A percentile compares a stretch with the other conserved stretches of the same genome.
phyloP scores from a whole-genome alignment of 2,797 vertebrate species.

The Cygnus olor region DNA sequence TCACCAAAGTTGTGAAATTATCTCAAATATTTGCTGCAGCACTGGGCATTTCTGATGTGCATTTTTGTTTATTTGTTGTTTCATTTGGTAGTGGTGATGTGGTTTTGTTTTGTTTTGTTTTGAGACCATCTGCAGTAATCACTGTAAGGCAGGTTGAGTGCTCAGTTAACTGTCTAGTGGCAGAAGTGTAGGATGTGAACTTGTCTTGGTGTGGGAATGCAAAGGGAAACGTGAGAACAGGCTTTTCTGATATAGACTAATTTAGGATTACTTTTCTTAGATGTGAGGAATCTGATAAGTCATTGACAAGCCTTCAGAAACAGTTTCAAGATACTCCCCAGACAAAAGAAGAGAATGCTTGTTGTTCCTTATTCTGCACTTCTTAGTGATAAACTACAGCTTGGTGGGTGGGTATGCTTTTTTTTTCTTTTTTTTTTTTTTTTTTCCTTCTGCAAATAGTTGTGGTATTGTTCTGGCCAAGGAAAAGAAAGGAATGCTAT shows the following conservation, averaged over 20 bases:
- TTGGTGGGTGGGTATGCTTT: neutral
- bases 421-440: neutral
- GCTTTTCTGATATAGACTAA: neutral
- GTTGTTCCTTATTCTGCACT: neutral
- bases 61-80: neutral
- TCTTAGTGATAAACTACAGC: neutral
- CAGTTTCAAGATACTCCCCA: neutral
- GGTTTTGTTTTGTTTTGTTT: neutral
- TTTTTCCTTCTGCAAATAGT: neutral
- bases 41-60: neutral
- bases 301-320: neutral
- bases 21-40: neutral
- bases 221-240: neutral
- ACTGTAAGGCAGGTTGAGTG: neutral
- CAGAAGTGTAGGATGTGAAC: neutral
- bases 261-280: neutral
- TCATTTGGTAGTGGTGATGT: neutral
- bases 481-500: neutral
- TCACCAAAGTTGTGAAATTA: neutral
- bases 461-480: neutral
- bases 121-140: neutral
- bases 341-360: neutral
- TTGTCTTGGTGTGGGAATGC: neutral
- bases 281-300: neutral
- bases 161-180: neutral